Evolutionary conservation across 2,113 vertebrate species (phyloP), one percentile per base, ranked within the genome.

Genomic region (Chamaea fasciata): DNA sequence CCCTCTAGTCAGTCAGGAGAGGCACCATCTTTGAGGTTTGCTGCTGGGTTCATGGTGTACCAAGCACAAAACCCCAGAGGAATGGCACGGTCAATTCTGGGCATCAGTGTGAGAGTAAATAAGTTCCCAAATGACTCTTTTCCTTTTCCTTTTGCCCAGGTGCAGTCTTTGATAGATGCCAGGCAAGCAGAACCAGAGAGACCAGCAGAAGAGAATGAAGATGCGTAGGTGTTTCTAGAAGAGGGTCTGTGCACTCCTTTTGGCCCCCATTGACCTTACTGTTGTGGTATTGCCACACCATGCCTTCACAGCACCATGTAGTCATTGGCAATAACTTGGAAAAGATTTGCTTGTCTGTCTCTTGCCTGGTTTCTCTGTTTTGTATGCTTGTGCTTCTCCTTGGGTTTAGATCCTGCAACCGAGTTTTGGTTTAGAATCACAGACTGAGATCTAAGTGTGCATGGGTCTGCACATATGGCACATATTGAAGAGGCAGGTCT

Each of bases 141-240:
- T 62, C 28, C 41, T 94, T 91, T 92, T 86, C 22, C 26, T 75
- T 84, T 89, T 89, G 33, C 39, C 31, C 62, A 97, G 97, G 95
- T 97, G 47, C 95, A 97, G 78, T 53, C 83, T 70, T 92, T 96
- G 96, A 96, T 95, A 75, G 80, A 64, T 28, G 73, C 60, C 65
- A 95, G 52, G 47, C 65, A 95, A 26, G 52, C 56, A 28, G 8
- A 21, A 79, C 52, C 2, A 1, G 28, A 86, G 18, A 24, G 26
- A 50, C 7, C 22, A 8, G 16, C 31, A 2, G 47, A 91, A 21
- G 19, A 80, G 42, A 55, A 78, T 0, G 8, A 67, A 74, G 52
- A 89, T 63, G 47, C 6, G 0, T 49, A 78, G 12, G 7, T 49
- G 62, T 64, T 89, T 60, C 87, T 89, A 52, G 78, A 92, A 96